Percentiles rank a stretch among this genome's conserved stretches.
These are phyloP conservation scores for Cariama cristata DNA, from an alignment of 2,113 vertebrate species.

Conservation along the genomic window DNA sequence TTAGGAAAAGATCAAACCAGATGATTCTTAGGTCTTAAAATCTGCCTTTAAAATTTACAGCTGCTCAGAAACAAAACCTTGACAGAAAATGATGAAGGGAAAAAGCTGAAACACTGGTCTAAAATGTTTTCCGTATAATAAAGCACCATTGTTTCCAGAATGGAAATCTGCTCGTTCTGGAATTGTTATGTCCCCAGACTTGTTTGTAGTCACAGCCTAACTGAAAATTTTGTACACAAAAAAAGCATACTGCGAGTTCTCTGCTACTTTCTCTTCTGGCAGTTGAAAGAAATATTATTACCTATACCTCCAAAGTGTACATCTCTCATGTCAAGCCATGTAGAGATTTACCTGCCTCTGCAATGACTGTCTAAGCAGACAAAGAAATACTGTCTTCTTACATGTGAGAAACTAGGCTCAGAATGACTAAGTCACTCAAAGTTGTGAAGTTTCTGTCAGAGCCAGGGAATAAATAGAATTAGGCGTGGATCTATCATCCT, in stretches of 20 bases:
- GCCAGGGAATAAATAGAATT: neutral
- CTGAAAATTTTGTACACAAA: neutral
- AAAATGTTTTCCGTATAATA: neutral
- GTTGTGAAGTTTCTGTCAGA: neutral
- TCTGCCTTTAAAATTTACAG: conserved; percentile 1
- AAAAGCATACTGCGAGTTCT: neutral
- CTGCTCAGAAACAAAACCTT: neutral
- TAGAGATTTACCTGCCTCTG: neutral
- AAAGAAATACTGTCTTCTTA: neutral
- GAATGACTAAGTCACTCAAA: neutral
- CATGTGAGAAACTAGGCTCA: neutral
- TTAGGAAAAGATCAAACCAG: conserved; percentile 30
- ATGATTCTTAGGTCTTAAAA: conserved; percentile 23
- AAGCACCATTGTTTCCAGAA: neutral
- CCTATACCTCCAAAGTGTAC: neutral
- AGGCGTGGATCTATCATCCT: neutral
- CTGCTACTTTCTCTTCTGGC: neutral
- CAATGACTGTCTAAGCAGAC: neutral
- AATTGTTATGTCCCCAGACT: neutral
- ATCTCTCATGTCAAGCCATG: neutral
- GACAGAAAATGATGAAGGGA: neutral
- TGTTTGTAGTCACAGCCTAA: neutral
- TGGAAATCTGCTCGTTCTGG: neutral
- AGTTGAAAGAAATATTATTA: neutral
- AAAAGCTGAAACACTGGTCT: neutral